These are phyloP conservation scores for Haplochromis vanheusdeni DNA, from an alignment of 2,113 vertebrate genomes.

Conservation along the genomic window DNA sequence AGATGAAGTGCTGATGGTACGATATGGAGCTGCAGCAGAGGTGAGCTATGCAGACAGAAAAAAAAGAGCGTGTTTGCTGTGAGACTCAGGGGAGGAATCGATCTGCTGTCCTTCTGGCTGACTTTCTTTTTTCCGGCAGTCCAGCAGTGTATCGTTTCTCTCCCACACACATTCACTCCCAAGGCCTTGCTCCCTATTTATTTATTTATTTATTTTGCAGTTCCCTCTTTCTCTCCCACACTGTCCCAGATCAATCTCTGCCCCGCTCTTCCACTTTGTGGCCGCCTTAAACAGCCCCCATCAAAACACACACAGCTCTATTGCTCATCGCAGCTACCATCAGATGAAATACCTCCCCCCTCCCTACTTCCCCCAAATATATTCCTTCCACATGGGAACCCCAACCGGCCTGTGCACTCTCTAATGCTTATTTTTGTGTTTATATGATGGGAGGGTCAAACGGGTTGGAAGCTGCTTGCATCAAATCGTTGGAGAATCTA, in stretches of 20 bases:
- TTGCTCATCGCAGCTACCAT: background rate
- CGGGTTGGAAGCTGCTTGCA: background rate
- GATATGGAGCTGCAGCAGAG: conserved; percentile 54
- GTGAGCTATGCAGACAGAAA: conserved; percentile 48
- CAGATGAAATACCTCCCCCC: conserved; percentile 20
- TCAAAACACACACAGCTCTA: background rate
- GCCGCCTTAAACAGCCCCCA: background rate
- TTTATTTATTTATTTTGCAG: background rate
- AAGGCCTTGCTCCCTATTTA: conserved; percentile 24
- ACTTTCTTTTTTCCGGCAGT: conserved; percentile 56
- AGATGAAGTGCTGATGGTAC: conserved; percentile 58
- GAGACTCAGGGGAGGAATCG: conserved; percentile 62
- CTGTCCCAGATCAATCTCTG: conserved; percentile 54
- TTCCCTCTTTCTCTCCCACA: conserved; percentile 52
- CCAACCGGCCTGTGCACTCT: background rate
- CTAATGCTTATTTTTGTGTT: conserved; percentile 48
- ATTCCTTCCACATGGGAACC: conserved; percentile 46
- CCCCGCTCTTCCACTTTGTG: conserved; percentile 2
- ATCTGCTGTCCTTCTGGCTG: conserved; percentile 59
- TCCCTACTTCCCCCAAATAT: conserved; percentile 1
- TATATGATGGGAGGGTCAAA: conserved; percentile 29
- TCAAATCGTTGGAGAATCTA: conserved; percentile 25
- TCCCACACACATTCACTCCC: conserved; percentile 40
- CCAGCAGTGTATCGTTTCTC: conserved; percentile 46
- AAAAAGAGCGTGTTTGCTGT: conserved; percentile 53